Evolutionary conservation across 1,140 invertebrate genomes (phyloP), one percentile per base, ranked within the genome.

Genomic region (Trinorchestia longiramus): DNA sequence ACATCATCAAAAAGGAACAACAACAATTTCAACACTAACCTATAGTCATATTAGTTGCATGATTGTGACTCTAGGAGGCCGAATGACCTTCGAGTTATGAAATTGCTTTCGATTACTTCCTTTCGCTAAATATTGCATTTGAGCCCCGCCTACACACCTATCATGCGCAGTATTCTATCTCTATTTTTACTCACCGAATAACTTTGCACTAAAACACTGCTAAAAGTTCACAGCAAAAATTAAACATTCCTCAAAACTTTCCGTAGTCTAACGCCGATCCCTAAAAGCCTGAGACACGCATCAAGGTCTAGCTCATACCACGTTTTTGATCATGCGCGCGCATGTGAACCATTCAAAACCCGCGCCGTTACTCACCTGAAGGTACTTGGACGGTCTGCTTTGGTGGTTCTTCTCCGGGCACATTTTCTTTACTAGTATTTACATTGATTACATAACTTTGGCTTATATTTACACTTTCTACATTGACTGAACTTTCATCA

Each of bases 291-390:
- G 4, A 90, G 41, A 42, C n/a, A 41, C 8, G 88, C 43, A 94
- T 40, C 92, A 45, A 47, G 44, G 92, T 45, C 92, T 94, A 43
- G 92, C 43, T 44, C 92, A 40, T 43, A 45, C 92, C 92, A 94
- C 92, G 92, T 94, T 94, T 94, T 90, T 94, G 40, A 94, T 47
- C 43, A 45, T 94, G 92, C 92, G 92, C 92, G 92, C 92, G 92
- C 92, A 94, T 47, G 44, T 36, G 43, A 45, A 45, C 43, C 44
- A 94, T 94, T 94, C 92, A 94, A 94, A 94, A 94, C 6, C 92
- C 92, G 92, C 92, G 92, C 92, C 92, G 92, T 94, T 94, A 94
- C 92, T 94, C 92, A 94, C 92, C 92, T 94, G 92, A 94, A 94
- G 92, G 92, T 45, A 94, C 92, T 94, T 47, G 92, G 92, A 94